Base-by-base conservation (phyloP, 2,888 invertebrate genomes). In the Branchinecta sandiegonensis region DNA sequence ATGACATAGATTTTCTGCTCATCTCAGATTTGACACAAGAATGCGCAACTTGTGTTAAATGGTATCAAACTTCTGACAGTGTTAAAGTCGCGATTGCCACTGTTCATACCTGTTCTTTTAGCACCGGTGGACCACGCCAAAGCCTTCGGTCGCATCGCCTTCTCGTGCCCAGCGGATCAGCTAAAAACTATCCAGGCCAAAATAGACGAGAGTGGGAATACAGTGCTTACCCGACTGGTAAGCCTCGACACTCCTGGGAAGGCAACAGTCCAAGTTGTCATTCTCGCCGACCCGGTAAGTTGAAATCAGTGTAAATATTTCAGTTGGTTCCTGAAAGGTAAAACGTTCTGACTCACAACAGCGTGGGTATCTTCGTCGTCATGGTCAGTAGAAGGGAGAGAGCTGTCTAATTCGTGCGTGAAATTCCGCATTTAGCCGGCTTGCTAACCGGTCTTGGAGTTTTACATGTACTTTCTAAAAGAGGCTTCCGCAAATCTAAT, bases 221-320 rank as follows among this genome's bases (percentile, higher is more conserved):
- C 83, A 48, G 89, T 97, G 73, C 80, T 96, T 13, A 96, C 91
- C 0, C 93, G 94, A 0, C 81, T 95, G 23, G 86, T 94, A 68
- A 88, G 88, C n/a, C 80, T 99, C 72, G 93, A 94, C 75, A 99
- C 99, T 0, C 97, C 97, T 0, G 97, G 94, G 65, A 99, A 97
- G 78, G 95, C 95, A 0, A 90, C 92, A 0, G 97, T 99, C 0
- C 83, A 90, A 72, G 97, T 99, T 48, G 90, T 99, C 69, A 97
- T 99, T 75, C 80, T 97, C 5, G 93, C 92, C 1, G 97, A 99
- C 81, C 96, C 97, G 0, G 86, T 84, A 77, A 78, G 78, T 75
- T 65, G 17, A 23, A 17, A 14, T 50, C 13, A n/a, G 37, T 17
- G 65, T 65, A 13, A 46, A 50, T 9, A 66, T 10, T 14, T n/a